Conservation (phyloP, 2,888 invertebrate species). For the Leptarthrus brevirostris region DNA sequence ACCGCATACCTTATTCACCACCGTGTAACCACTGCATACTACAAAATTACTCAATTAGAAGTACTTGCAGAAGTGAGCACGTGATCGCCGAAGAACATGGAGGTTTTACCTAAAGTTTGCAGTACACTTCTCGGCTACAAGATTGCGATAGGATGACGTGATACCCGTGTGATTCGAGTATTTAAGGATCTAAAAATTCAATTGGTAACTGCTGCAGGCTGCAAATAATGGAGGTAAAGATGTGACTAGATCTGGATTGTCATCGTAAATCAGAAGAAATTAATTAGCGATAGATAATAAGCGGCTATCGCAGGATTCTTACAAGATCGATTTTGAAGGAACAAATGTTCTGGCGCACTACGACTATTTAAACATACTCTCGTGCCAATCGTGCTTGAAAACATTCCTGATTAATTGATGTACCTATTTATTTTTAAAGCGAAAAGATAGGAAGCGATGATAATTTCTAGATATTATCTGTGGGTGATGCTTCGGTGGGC, state of each 20-base stretch:
- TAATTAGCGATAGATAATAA: conserved; percentile 22
- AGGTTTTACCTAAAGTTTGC: too few species aligned
- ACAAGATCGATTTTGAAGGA: conserved; percentile 7
- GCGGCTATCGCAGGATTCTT: conserved; percentile 7
- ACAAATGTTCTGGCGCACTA: conserved; percentile 16
- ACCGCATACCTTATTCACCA: neutral
- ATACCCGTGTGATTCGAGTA: neutral
- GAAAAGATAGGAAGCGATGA: too few species aligned
- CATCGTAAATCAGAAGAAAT: conserved; percentile 28
- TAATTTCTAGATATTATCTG: too few species aligned
- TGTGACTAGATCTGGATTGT: neutral
- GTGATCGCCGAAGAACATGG: neutral
- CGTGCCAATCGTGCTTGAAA: neutral
- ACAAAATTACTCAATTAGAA: conserved; percentile 40
- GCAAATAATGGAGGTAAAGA: conserved; percentile 2
- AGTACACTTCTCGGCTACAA: neutral
- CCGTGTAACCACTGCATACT: conserved; percentile 18
- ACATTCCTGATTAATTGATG: too few species aligned
- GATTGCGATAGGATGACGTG: too few species aligned
- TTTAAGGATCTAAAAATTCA: conserved; percentile 23
- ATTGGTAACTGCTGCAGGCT: conserved; percentile 1
- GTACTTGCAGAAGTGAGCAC: neutral
- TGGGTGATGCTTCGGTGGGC: too few species aligned
- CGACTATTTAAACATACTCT: neutral
- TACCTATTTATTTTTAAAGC: too few species aligned